A percentile compares a stretch with the other conserved stretches of the same genome.
phyloP scores from a whole-genome alignment of 2,888 invertebrate genomes.

The Leptinotarsa rubiginosa region DNA sequence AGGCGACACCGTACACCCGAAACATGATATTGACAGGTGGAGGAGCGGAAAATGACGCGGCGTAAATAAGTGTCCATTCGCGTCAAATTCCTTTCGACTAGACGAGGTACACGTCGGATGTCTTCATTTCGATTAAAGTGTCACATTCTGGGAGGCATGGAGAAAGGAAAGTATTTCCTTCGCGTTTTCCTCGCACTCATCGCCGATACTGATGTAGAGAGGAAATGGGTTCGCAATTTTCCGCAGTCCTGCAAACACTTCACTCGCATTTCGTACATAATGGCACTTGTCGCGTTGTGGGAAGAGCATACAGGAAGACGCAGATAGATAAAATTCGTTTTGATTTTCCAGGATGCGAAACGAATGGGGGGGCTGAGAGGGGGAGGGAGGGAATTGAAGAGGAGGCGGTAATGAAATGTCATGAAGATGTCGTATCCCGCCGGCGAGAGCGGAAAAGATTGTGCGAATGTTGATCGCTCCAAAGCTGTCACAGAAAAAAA shows the following conservation, averaged over 20 bases:
- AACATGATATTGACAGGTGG: slow-evolving; percentile 42
- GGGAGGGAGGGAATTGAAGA: background rate
- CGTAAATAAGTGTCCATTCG: slow-evolving; percentile 41
- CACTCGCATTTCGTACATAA: slow-evolving; percentile 24
- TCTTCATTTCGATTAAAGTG: slow-evolving; percentile 24
- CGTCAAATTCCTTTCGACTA: slow-evolving; percentile 26
- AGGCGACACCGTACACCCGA: slow-evolving; percentile 22
- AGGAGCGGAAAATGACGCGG: slow-evolving; percentile 29
- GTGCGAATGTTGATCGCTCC: no score
- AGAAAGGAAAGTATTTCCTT: slow-evolving; percentile 31
- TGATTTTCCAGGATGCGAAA: background rate
- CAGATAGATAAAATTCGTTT: slow-evolving; percentile 24
- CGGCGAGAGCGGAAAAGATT: background rate
- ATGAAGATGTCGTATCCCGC: background rate
- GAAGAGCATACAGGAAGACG: background rate
- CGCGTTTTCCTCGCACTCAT: slow-evolving; percentile 28
- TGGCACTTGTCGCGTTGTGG: slow-evolving; percentile 16
- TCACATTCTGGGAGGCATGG: slow-evolving; percentile 6
- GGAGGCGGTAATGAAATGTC: slow-evolving; percentile 9
- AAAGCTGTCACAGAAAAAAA: no score
- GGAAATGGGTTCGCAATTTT: slow-evolving; percentile 39
- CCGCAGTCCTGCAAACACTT: slow-evolving; percentile 37
- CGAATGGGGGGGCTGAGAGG: background rate
- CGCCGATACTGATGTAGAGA: slow-evolving; percentile 36
- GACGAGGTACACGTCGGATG: background rate